Evolutionary conservation across 2,888 invertebrate species (phyloP).

Genomic region (Arge pagana): DNA sequence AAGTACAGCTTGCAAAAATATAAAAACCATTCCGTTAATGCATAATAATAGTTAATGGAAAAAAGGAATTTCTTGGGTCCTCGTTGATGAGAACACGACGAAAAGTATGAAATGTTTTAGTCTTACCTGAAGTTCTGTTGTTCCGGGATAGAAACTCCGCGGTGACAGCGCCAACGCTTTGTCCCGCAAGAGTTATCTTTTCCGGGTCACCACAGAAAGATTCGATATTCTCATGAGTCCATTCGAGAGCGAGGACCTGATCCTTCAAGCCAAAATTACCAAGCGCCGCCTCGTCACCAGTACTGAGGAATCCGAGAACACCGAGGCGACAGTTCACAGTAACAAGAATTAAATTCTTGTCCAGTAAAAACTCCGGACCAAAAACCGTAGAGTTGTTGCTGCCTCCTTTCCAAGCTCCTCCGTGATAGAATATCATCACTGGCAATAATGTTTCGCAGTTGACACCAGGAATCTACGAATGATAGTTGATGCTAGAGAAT

Average conservation of each 20-base stretch:
- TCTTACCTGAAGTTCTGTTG: no score
- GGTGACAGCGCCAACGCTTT: neutral
- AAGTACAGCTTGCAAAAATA: no score
- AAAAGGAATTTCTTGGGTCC: no score
- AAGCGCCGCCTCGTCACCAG: neutral
- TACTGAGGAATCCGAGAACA: neutral
- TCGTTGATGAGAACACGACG: no score
- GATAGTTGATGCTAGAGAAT: neutral
- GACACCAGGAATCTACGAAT: neutral
- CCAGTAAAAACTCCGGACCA: neutral
- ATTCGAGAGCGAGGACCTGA: neutral
- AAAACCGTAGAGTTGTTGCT: neutral
- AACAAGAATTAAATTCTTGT: neutral
- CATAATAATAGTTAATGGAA: no score
- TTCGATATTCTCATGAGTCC: neutral
- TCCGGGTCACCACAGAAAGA: slow-evolving; percentile 5
- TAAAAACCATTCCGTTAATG: no score
- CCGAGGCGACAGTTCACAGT: neutral
- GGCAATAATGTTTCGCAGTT: neutral
- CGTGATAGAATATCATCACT: neutral
- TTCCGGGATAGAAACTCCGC: no score
- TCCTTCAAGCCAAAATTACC: slow-evolving; percentile 8
- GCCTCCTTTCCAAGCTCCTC: neutral
- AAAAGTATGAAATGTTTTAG: no score
- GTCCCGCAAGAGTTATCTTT: neutral